These are phyloP conservation scores for Falco rusticolus DNA, from an alignment of 2,797 vertebrate species.

Conservation along the genomic window DNA sequence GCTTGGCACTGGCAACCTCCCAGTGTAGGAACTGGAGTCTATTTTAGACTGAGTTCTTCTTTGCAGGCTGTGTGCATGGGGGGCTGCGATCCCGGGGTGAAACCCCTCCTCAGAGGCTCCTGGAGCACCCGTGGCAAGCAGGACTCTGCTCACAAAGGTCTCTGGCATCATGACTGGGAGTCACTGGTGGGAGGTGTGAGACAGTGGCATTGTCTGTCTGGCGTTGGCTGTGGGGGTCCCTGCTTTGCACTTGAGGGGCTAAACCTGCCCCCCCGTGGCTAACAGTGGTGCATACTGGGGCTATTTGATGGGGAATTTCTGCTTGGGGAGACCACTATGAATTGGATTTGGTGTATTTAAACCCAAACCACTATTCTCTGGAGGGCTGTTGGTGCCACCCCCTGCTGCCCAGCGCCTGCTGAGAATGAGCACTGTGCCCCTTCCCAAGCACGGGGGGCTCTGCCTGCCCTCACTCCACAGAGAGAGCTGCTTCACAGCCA, in stretches of 20 bases:
- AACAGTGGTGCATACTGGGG: fast-evolving
- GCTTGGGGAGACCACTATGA: not conserved
- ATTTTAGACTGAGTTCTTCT: not conserved
- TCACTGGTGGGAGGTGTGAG: not conserved
- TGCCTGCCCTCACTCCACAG: fast-evolving
- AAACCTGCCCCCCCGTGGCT: not conserved
- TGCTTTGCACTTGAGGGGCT: not conserved
- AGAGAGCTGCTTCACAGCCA: not conserved
- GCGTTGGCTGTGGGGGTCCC: fast-evolving
- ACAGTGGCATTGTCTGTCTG: fast-evolving
- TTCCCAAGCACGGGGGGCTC: fast-evolving
- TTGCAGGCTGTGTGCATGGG: fast-evolving
- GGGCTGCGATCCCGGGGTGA: not conserved
- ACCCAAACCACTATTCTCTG: not conserved
- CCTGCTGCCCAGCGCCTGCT: not conserved
- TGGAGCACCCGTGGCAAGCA: not conserved
- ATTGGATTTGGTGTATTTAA: not conserved
- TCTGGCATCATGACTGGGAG: not conserved
- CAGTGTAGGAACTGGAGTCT: not conserved
- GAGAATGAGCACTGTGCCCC: not conserved
- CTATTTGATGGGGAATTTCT: not conserved
- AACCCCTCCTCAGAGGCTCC: not conserved
- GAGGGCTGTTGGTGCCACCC: not conserved
- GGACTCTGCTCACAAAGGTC: fast-evolving
- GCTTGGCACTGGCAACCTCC: not conserved